Evolutionary conservation across 2,797 vertebrate genomes (phyloP).

Genomic region (Eurystomus glaucurus): DNA sequence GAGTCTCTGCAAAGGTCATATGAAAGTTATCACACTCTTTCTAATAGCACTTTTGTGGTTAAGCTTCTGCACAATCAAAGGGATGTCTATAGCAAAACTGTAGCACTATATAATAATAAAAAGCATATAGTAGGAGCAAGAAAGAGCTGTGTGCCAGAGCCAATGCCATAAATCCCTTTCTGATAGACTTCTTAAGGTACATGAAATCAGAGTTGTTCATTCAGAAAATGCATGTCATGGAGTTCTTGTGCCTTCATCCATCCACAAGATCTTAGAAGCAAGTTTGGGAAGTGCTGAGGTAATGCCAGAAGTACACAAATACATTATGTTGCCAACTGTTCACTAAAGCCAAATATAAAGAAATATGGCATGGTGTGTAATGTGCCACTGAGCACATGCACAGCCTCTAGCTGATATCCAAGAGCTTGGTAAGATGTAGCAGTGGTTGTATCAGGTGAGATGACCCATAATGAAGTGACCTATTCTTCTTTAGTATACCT

Average conservation of each 20-base stretch:
- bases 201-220: neutral
- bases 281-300: neutral
- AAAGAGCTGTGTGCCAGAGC: neutral
- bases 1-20: neutral
- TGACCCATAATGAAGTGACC: neutral
- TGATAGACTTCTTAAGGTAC: neutral
- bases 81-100: neutral
- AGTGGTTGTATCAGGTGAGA: neutral
- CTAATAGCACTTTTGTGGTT: neutral
- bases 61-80: neutral
- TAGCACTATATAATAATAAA: neutral
- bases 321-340: neutral
- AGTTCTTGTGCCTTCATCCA: neutral
- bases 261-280: neutral
- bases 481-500: neutral
- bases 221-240: neutral
- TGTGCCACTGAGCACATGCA: neutral
- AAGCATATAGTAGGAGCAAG: neutral
- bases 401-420: neutral
- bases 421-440: neutral
- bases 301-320: neutral
- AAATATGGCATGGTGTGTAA: neutral
- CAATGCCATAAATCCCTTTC: neutral
- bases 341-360: slow-evolving; percentile 36
- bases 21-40: neutral